Conservation (phyloP, 2,888 invertebrate genomes). For the Dicranocentrus wangi region DNA sequence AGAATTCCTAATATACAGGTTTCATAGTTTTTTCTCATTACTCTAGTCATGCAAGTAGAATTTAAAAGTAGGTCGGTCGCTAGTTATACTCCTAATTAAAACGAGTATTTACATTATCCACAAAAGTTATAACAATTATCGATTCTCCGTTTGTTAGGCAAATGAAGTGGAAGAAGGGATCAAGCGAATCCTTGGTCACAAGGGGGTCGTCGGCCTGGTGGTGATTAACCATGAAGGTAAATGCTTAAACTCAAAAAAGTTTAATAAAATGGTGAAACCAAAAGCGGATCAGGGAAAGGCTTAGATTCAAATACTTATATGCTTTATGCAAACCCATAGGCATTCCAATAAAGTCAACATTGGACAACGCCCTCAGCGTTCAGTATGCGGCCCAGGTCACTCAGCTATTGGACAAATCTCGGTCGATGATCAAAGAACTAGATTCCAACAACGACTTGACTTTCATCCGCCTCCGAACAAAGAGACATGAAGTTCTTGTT, state of each 20-base stretch:
- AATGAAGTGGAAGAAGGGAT: constrained; percentile 96
- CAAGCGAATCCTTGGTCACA: constrained; percentile 92
- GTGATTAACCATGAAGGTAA: constrained; percentile 97
- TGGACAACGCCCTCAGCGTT: constrained; percentile 72
- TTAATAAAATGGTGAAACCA: no score
- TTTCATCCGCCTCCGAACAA: constrained; percentile 71
- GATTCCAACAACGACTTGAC: constrained; percentile 72
- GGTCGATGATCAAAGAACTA: constrained; percentile 72
- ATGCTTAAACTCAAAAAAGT: no score
- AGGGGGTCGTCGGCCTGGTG: constrained; percentile 95
- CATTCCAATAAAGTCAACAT: constrained; percentile 72
- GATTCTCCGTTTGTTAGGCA: no score
- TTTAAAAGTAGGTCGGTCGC: no score
- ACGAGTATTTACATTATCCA: no score
- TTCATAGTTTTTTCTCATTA: no score
- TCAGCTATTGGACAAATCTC: constrained; percentile 71
- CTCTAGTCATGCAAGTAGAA: no score
- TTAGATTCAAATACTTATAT: no score
- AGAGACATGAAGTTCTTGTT: constrained; percentile 72
- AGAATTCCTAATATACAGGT: no score
- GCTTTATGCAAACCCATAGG: constrained; percentile 34
- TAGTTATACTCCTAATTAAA: no score
- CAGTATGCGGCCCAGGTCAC: constrained; percentile 72
- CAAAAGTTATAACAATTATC: no score
- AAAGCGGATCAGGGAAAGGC: no score